phyloP scores from a whole-genome alignment of 2,113 vertebrate species.

The Ptilorrhoa leucosticta region DNA sequence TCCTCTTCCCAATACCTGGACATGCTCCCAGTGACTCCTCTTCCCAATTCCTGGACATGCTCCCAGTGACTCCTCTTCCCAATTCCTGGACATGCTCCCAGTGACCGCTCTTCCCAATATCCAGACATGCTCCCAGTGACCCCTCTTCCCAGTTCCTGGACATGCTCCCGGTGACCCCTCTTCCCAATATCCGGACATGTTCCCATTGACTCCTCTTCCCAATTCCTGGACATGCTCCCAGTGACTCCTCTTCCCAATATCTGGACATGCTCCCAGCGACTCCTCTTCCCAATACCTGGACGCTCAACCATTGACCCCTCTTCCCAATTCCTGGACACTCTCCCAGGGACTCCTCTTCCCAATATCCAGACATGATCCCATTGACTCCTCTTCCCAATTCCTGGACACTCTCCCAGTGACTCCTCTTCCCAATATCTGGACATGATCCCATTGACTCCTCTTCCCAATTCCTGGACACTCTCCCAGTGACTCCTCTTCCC shows the following conservation, averaged over 20 bases:
- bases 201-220: background rate
- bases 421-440: background rate
- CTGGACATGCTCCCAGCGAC: too few species aligned
- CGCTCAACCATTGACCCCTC: too few species aligned
- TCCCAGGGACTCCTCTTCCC: too few species aligned
- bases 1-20: background rate
- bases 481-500: background rate
- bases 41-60: background rate
- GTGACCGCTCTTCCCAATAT: background rate
- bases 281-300: too few species aligned
- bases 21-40: rapidly evolving
- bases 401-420: background rate
- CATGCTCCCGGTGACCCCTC: too few species aligned
- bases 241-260: background rate
- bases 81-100: background rate
- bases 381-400: background rate
- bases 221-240: background rate
- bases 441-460: background rate
- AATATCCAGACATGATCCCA: background rate
- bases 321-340: too few species aligned
- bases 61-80: background rate
- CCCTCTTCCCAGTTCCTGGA: background rate
- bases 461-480: background rate
- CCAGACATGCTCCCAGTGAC: too few species aligned
- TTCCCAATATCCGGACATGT: too few species aligned